Percentiles rank a stretch among this genome's conserved stretches.
Conservation (phyloP, 1,140 invertebrate genomes). For the Polypedilum pembai region DNA sequence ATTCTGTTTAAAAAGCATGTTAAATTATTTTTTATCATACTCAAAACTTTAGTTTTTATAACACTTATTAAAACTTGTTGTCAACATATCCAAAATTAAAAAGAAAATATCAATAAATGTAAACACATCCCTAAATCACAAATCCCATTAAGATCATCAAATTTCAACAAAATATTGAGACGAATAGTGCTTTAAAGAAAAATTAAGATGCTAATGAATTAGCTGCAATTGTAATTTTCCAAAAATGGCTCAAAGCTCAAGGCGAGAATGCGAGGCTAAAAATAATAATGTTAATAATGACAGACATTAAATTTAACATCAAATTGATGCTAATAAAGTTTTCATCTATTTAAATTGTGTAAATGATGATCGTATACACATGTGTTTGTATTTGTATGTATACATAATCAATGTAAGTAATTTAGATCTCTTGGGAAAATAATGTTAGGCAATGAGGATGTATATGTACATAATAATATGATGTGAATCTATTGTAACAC, state of each 20-base stretch:
- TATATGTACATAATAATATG: constrained; percentile 2
- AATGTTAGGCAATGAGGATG: background rate
- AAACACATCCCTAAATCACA: too few species aligned
- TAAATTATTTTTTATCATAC: too few species aligned
- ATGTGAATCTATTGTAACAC: background rate
- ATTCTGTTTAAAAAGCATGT: too few species aligned
- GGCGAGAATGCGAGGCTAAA: background rate
- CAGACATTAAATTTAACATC: constrained; percentile 14
- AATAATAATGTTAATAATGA: constrained; percentile 20
- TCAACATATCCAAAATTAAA: too few species aligned
- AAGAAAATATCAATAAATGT: too few species aligned
- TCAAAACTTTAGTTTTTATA: too few species aligned
- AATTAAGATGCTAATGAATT: background rate
- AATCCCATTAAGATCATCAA: too few species aligned
- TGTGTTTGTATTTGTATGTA: background rate
- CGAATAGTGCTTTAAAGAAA: background rate
- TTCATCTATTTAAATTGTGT: constrained; percentile 3
- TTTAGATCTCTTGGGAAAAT: constrained; percentile 18
- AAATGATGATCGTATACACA: background rate
- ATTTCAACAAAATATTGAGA: background rate
- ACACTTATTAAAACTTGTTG: too few species aligned
- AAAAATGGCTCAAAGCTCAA: background rate
- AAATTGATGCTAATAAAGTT: constrained; percentile 19
- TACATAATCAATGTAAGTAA: constrained; percentile 19
- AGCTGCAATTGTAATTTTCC: background rate